Evolutionary conservation across 2,888 invertebrate genomes (phyloP).

Genomic region (Mechanitis mazaeus): DNA sequence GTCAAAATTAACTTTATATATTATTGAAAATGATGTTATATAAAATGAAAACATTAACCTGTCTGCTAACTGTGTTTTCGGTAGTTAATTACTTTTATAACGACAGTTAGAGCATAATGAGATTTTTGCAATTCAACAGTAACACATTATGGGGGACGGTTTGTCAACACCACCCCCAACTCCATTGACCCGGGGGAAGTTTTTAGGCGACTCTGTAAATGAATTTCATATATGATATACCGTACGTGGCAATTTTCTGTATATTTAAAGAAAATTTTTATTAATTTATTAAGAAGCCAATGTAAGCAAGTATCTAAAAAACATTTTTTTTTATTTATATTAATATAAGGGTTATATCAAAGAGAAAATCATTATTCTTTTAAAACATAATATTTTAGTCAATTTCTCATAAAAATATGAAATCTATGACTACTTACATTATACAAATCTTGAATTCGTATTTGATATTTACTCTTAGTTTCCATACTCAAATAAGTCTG

Average conservation of each 20-base stretch:
- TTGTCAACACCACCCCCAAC: slow-evolving; percentile 47
- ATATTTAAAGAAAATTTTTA: too few relatives aligned
- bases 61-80: slow-evolving; percentile 42
- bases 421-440: too few relatives aligned
- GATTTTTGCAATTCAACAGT: slow-evolving; percentile 76
- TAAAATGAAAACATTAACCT: slow-evolving; percentile 16
- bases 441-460: background rate
- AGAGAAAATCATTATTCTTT: too few relatives aligned
- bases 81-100: slow-evolving; percentile 74
- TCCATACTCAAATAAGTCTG: background rate
- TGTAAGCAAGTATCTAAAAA: too few relatives aligned
- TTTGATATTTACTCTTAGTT: background rate
- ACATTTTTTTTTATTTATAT: too few relatives aligned
- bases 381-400: too few relatives aligned
- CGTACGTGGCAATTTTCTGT: too few relatives aligned
- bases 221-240: slow-evolving; percentile 54
- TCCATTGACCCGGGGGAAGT: slow-evolving; percentile 42
- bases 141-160: slow-evolving; percentile 69
- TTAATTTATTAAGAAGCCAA: too few relatives aligned
- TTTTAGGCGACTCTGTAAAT: slow-evolving; percentile 64
- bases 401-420: too few relatives aligned
- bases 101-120: slow-evolving; percentile 76
- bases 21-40: too few relatives aligned
- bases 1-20: background rate
- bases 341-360: too few relatives aligned